Base-by-base conservation (phyloP, 1,140 invertebrate genomes). In the Drosophila sucinea region DNA sequence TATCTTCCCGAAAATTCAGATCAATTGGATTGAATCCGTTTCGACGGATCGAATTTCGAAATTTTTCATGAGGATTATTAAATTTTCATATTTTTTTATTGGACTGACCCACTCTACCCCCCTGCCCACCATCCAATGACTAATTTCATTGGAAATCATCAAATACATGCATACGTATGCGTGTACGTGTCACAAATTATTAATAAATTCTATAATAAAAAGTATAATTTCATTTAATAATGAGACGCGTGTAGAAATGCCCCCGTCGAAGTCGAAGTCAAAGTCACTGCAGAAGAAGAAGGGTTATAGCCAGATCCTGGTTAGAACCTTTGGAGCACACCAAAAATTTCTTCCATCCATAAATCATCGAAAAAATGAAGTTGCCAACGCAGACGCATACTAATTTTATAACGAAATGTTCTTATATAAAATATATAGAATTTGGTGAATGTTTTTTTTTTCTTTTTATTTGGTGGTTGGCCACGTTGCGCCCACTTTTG, bases 341-440 rank as follows among this genome's bases (percentile, higher is more conserved):
- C 17, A 8, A 6, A 35, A 44, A 65, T 65, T 82, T 87, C 77
- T 89, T 80, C 77, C 74, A 83, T 89, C 83, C 82, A 87, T 87
- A 87, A 87, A 87, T 87, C 83, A 87, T 87, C 84, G 70, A 87
- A 87, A 87, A 86, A 87, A 87, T 87, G 80, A 87, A 83, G 84
- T 89, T 83, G 80, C 83, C 84, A 80, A 44, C 78, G 68, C 79
- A 81, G 79, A 83, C 76, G 83, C 84, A 87, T 87, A 87, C 83
- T 87, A 87, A 87, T 87, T 87, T 87, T 67, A 57, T 68, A 32
- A 57, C 54, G 51, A 64, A 58, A 55, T 64, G 55, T 32, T 66
- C 54, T 51, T 25, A 40, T 47, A 56, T 55, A 56, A 29, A 35
- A 56, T 70, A 33, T 65, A 51, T 51, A 27, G 23, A 17, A 35